Evolutionary conservation across 2,888 invertebrate genomes (phyloP), one percentile per base, ranked within the genome.

Genomic region (Nesidiocoris tenuis): DNA sequence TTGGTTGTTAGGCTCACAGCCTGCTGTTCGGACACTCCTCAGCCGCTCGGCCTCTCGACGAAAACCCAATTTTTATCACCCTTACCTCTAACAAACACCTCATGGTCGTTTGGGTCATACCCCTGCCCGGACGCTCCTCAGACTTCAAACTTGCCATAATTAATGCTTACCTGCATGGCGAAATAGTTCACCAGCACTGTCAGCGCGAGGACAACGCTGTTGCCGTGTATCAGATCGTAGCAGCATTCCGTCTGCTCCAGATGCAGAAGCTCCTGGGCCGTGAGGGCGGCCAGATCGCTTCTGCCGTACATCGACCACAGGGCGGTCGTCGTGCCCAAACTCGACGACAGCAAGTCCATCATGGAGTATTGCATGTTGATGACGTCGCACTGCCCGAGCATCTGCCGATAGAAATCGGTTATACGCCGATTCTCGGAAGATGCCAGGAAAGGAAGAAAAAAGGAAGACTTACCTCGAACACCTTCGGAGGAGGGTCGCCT

Each of bases 251-350:
- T 90, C 3, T 91, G 89, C 82, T 93, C 92, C 19, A 93, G 86
- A 80, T 91, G 89, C 0, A 96, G 85, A 56, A 95, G 84, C 16
- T 94, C 84, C 83, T 95, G 95, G 67, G 92, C 90, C 83, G 90
- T 91, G 54, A 95, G 85, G 0, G 91, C 90, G 0, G 92, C 90
- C 88, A 95, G 90, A 83, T 94, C 92, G 0, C 91, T 90, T 83
- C 94, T 92, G 0, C 96, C 96, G 83, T 95, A 96, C 74, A 93
- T 88, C 16, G 90, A 88, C 96, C 96, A 96, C 9, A 96, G 85
- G 0, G 93, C 92, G 0, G 94, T 90, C 80, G 93, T 91, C 84
- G 94, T 90, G 0, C 92, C 90, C 80, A 92, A 88, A 21, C 92
- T 92, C 79, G 91, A 90, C 79, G 92, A 90, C 78, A 92, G 90